Conservation (phyloP, 1,140 invertebrate species). For the Leptestheria dahalacensis region DNA sequence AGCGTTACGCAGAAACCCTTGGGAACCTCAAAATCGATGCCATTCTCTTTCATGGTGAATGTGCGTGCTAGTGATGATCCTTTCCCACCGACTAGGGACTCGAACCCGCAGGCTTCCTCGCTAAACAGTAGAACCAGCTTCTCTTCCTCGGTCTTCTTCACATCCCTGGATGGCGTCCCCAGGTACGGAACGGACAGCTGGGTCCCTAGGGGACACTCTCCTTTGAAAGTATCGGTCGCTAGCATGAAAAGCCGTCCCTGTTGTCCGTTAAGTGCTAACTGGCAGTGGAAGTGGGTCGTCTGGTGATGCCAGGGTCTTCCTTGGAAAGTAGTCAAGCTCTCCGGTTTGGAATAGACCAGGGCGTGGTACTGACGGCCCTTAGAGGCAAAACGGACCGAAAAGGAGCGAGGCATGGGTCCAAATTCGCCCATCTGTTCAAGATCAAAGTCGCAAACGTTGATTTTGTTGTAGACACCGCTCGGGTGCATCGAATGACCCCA, state of each 20-base stretch:
- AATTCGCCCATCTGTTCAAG: slow-evolving; percentile 16
- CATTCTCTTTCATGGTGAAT: slow-evolving; percentile 5
- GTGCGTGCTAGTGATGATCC: slow-evolving; percentile 46
- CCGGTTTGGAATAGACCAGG: slow-evolving; percentile 10
- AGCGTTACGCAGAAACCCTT: slow-evolving; percentile 44
- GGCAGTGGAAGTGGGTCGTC: slow-evolving; percentile 2
- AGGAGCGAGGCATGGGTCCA: slow-evolving; percentile 10
- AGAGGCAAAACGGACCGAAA: slow-evolving; percentile 16
- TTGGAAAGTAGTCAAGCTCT: slow-evolving; percentile 16
- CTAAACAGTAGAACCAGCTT: slow-evolving; percentile 31
- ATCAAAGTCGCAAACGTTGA: slow-evolving; percentile 15
- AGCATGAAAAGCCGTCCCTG: slow-evolving; percentile 16
- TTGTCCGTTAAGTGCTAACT: slow-evolving; percentile 18
- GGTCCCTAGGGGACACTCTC: slow-evolving; percentile 10
- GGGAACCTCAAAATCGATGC: slow-evolving; percentile 27
- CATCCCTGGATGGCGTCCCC: background rate
- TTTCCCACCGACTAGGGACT: slow-evolving; percentile 47
- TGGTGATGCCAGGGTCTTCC: slow-evolving; percentile 21
- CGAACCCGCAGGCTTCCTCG: slow-evolving; percentile 29
- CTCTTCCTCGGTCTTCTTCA: background rate
- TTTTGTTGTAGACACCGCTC: background rate
- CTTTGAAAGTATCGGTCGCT: slow-evolving; percentile 18
- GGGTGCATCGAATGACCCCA: slow-evolving; percentile 17
- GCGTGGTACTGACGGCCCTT: slow-evolving; percentile 15
- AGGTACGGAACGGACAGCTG: slow-evolving; percentile 13